phyloP scores from a whole-genome alignment of 2,113 vertebrate genomes.

The Nothoprocta pentlandii region DNA sequence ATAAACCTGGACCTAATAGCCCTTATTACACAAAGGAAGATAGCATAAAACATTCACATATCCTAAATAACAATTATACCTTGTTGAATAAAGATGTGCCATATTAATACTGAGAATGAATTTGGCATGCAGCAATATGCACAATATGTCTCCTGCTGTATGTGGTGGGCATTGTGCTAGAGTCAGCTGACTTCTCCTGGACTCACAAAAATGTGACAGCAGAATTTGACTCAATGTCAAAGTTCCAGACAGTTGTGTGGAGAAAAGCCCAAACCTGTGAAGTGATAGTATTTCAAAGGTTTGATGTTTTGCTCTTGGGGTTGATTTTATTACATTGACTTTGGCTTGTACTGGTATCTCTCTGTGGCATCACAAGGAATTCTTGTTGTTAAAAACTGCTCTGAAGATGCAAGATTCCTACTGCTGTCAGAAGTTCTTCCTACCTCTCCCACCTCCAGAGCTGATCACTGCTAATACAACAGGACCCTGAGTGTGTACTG shows the following conservation, averaged over 20 bases:
- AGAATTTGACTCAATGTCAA: not conserved
- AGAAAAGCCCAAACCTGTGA: not conserved
- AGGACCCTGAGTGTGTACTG: no score
- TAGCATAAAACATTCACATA: not conserved
- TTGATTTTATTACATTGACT: not conserved
- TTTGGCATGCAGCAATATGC: not conserved
- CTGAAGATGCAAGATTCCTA: not conserved
- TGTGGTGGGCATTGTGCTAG: not conserved
- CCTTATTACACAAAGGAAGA: not conserved
- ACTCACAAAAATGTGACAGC: not conserved
- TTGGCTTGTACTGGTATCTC: not conserved
- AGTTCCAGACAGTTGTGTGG: not conserved
- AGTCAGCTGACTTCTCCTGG: not conserved
- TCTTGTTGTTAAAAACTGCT: not conserved
- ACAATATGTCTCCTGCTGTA: fast-evolving
- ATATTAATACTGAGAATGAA: not conserved
- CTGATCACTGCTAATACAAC: fast-evolving
- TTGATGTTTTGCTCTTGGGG: not conserved
- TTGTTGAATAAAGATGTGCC: not conserved
- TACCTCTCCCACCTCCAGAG: not conserved
- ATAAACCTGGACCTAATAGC: not conserved
- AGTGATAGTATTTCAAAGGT: not conserved
- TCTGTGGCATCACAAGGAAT: not conserved
- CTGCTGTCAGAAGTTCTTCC: not conserved
- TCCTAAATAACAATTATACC: not conserved